A percentile compares a stretch with the other conserved stretches of the same genome.
These are phyloP conservation scores for Caenorhabditis doughertyi DNA, from an alignment of 2,888 invertebrate species.

Conservation along the genomic window DNA sequence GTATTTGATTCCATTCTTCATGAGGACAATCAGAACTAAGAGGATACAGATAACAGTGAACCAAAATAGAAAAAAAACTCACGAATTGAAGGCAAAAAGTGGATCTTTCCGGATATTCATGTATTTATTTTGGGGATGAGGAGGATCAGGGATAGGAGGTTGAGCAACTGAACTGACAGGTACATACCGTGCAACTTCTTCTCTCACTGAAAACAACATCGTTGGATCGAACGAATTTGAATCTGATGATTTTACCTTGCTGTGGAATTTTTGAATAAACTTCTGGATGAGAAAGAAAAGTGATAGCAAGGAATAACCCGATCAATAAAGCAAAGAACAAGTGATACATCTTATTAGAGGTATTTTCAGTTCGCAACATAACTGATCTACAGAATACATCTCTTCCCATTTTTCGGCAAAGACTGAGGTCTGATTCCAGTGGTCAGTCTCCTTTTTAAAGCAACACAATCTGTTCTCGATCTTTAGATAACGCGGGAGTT, in stretches of 20 bases:
- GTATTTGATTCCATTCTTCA: constrained; percentile 29
- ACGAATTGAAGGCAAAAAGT: constrained; percentile 22
- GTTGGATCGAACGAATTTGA: too few relatives aligned
- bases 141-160: neutral
- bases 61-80: neutral
- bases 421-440: too few relatives aligned
- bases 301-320: neutral
- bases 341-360: constrained; percentile 1
- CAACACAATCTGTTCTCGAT: too few relatives aligned
- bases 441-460: too few relatives aligned
- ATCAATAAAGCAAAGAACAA: neutral
- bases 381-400: constrained; percentile 15
- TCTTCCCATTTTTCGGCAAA: neutral
- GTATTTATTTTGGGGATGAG: neutral
- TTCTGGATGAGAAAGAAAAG: constrained; percentile 1
- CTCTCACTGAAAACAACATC: constrained; percentile 6
- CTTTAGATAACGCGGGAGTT: too few relatives aligned
- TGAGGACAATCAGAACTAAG: constrained; percentile 24
- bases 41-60: neutral
- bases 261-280: neutral
- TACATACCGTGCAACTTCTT: constrained; percentile 13
- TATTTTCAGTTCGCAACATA: neutral
- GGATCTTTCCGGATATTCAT: neutral
- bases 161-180: neutral
- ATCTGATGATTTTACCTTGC: neutral